Evolutionary conservation across 2,888 invertebrate genomes (phyloP), one percentile per base, ranked within the genome.

Genomic region (Dryococelus australis): DNA sequence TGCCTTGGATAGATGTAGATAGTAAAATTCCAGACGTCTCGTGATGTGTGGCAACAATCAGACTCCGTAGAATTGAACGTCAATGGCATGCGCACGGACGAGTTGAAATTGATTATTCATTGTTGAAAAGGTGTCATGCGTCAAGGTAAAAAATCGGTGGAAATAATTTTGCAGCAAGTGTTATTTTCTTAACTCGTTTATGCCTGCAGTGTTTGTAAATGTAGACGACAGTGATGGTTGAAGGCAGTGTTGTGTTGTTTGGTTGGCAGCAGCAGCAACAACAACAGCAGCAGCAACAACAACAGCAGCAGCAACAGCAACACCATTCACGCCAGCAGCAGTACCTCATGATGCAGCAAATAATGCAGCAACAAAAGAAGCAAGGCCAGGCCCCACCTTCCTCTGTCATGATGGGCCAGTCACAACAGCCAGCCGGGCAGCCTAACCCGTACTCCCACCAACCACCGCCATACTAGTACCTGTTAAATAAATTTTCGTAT

Each of bases 261-360:
- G 96, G 95, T 88, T 95, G 95, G 92, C 94, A 95, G 91, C 94
- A 94, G 91, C 94, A 95, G 91, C 93, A 94, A 51, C 90, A 90
- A 8, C 88, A 88, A 27, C 86, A 85, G 83, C 83, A 85, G 53
- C 43, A 53, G 28, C 83, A 84, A 16, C 43, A 35, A 13, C 83
- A 35, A 24, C 83, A 87, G 20, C 87, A 85, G 28, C 85, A 28
- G 47, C 65, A 43, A 43, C 87, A 85, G 28, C 87, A 87, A n/a
- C 87, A 87, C 85, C 43, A 87, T 28, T 81, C 85, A n/a, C 81
- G 81, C 13, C 51, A 81, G n/a, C 87, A 85, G 0, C 85, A 85
- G 85, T 53, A 43, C 35, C 85, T 83, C 35, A 43, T 27, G 35
- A 83, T 83, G 83, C 83, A 83, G 43, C 83, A 83, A 35, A 27